Evolutionary conservation across 1,140 invertebrate genomes (phyloP).

Genomic region (Aphelinus certus): DNA sequence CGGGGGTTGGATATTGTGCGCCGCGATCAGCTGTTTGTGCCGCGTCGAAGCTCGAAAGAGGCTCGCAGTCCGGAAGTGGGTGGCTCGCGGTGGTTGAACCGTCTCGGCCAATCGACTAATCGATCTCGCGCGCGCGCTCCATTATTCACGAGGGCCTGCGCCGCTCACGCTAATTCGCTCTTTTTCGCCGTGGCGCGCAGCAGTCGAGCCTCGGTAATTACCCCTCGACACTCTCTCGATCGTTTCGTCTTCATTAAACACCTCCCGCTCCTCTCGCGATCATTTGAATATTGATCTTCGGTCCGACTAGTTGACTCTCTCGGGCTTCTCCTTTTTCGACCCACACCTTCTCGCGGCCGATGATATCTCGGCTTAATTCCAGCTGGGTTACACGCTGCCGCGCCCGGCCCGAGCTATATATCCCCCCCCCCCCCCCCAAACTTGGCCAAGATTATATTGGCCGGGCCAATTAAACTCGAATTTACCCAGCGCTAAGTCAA

Average conservation of each 20-base stretch:
- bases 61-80: background rate
- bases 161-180: background rate
- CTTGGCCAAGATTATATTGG: constrained; percentile 4
- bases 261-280: too few species aligned
- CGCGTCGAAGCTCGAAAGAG: background rate
- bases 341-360: constrained; percentile 7
- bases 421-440: background rate
- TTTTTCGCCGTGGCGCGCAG: background rate
- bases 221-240: background rate
- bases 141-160: constrained; percentile 17
- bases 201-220: background rate
- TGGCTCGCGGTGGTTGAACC: background rate
- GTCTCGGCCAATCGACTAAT: constrained; percentile 13
- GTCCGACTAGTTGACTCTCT: background rate
- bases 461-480: constrained; percentile 13
- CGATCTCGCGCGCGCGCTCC: constrained; percentile 22
- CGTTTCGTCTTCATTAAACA: too few species aligned
- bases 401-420: too few species aligned
- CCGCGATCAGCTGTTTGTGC: too few species aligned
- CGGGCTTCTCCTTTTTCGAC: background rate
- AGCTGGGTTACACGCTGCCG: too few species aligned
- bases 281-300: too few species aligned
- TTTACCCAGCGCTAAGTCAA: constrained; percentile 21
- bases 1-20: too few species aligned
- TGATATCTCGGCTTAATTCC: background rate